Percentiles rank a stretch among this genome's conserved stretches.
Conservation (phyloP, 2,888 invertebrate species). For the Rhodophaea formosa region DNA sequence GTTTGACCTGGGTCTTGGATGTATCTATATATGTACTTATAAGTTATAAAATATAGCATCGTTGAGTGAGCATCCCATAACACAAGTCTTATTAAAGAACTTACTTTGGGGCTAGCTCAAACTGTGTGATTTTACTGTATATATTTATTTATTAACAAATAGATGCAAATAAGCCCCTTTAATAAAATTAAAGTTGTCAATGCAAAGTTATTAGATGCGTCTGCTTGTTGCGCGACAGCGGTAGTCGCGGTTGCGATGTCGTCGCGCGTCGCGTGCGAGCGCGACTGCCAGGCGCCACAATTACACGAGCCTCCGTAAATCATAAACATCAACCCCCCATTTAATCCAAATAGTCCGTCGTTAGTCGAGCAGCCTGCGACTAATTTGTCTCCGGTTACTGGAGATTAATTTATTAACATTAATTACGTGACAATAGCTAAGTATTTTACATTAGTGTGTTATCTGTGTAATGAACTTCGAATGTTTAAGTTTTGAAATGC, state of each 20-base stretch:
- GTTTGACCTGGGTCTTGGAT: too few species aligned
- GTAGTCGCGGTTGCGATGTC: slow-evolving; percentile 24
- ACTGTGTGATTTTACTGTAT: too few species aligned
- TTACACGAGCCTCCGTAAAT: slow-evolving; percentile 77
- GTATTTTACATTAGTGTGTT: slow-evolving; percentile 37
- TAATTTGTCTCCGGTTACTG: slow-evolving; percentile 79
- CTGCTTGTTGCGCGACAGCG: slow-evolving; percentile 12
- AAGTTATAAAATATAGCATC: too few species aligned
- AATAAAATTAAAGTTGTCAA: not conserved
- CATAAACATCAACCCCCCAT: slow-evolving; percentile 81
- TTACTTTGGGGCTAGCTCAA: too few species aligned
- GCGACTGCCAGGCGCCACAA: slow-evolving; percentile 76
- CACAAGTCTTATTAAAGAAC: too few species aligned
- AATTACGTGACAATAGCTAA: slow-evolving; percentile 71
- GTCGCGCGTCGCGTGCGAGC: slow-evolving; percentile 36
- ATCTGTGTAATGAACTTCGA: slow-evolving; percentile 20
- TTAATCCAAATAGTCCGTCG: slow-evolving; percentile 81
- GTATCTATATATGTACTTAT: too few species aligned
- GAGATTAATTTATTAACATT: slow-evolving; percentile 80
- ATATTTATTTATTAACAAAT: too few species aligned
- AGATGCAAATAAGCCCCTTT: too few species aligned
- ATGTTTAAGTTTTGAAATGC: not conserved
- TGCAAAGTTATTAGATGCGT: not conserved
- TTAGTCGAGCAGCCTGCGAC: slow-evolving; percentile 79
- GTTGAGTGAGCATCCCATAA: too few species aligned